Percentiles rank a stretch among this genome's conserved stretches.
Conservation (phyloP, 2,797 vertebrate species). For the Psittacula derbiana region DNA sequence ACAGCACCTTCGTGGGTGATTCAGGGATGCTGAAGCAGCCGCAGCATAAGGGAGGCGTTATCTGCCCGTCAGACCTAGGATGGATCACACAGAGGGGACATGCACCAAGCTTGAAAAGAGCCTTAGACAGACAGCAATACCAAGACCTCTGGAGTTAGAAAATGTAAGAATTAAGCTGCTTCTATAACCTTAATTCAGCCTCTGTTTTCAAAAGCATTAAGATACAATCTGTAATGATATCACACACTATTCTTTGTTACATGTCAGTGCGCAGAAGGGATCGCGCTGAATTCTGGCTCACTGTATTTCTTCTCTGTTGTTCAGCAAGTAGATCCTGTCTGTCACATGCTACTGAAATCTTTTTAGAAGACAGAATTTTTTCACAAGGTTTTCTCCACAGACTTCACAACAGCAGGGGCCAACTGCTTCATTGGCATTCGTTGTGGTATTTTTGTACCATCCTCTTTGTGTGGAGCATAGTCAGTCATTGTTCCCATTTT, state of each 20-base stretch:
- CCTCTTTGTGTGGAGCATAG: background rate
- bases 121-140: fast-evolving
- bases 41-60: background rate
- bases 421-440: background rate
- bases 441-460: background rate
- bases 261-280: background rate
- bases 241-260: background rate
- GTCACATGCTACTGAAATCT: background rate
- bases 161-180: background rate
- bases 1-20: background rate
- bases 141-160: background rate
- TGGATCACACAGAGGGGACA: background rate
- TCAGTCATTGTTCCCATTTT: background rate
- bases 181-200: background rate
- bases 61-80: background rate
- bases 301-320: background rate
- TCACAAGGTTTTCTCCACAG: background rate
- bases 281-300: background rate
- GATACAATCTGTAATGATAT: background rate
- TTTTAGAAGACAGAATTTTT: background rate
- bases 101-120: background rate
- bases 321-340: background rate
- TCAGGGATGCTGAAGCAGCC: background rate
- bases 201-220: conserved; percentile 11
- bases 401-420: background rate